Base-by-base conservation (phyloP, 1,140 invertebrate species). In the Triops longicaudatus region DNA sequence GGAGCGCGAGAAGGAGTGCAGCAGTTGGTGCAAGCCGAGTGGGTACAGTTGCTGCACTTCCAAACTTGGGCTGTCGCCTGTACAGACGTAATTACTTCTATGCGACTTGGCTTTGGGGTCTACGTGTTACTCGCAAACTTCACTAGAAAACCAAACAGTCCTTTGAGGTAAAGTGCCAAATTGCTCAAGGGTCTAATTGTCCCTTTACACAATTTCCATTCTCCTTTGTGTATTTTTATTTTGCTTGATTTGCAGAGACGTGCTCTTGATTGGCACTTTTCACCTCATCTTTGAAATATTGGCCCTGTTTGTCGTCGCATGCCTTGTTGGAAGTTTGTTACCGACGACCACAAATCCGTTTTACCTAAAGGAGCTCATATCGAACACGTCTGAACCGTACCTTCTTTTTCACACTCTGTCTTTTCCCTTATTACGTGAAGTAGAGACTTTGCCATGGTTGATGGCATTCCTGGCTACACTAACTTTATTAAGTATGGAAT, bases 401-500 rank as follows among this genome's bases (percentile, higher is more conserved):
- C n/a, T 63, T 14, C 44, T 63, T 14, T 63, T 63, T 63, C 50
- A 63, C 50, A 22, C 50, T 63, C 14, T 22, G 17, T 12, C 50
- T n/a, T 17, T 63, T 6, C 50, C 50, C 50, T 22, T 63, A 1
- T 14, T 17, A 22, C 17, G n/a, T 5, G 17, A 63, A 63, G 2
- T 12, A 10, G 50, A 63, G 17, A 14, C 6, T 14, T 42, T 43
- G n/a, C 74, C 74, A 1, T 75, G 74, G 74, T 26, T 75, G n/a
- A n/a, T 43, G 74, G 22, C 3, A 31, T 42, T 44, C 44, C 17
- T 43, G 17, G 31, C 37, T 27, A 43, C 74, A 31, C 1, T 75
- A 17, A 14, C 42, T 75, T 1, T 42, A 43, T 26, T 75, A 75
- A 75, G 74, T 75, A 75, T 75, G 26, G 7, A 41, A 5, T 31